These are phyloP conservation scores for Mnemiopsis leidyi DNA, from an alignment of 37 sponge, comb jelly and placozoan species.

Conservation along the genomic window DNA sequence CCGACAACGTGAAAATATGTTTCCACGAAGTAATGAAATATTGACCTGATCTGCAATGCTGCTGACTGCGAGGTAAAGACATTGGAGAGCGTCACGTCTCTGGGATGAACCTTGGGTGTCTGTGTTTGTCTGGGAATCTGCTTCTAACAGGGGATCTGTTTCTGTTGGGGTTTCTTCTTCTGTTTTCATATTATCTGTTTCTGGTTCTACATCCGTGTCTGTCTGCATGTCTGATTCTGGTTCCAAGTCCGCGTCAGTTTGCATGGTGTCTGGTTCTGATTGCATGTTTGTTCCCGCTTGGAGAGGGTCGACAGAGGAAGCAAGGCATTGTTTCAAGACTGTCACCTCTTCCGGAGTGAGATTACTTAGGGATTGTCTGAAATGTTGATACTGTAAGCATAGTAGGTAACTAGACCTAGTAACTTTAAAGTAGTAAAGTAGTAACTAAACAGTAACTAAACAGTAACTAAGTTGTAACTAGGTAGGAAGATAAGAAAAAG, in stretches of 20 bases:
- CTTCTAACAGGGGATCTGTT: not conserved
- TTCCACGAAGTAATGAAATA: too few relatives aligned
- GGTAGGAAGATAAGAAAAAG: too few relatives aligned
- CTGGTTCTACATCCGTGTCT: not conserved
- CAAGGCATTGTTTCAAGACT: constrained; percentile 2
- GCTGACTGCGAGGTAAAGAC: constrained; percentile 9
- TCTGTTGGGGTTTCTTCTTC: not conserved
- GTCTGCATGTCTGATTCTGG: not conserved
- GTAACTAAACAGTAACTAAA: too few relatives aligned
- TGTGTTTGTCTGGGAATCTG: not conserved
- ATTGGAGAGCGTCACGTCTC: not conserved
- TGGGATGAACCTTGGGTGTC: not conserved
- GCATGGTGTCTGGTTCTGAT: not conserved
- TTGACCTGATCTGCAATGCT: constrained; percentile 59
- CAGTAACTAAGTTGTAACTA: too few relatives aligned
- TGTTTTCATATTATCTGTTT: not conserved
- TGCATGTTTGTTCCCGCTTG: not conserved
- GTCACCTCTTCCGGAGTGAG: not conserved
- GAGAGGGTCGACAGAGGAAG: constrained; percentile 21
- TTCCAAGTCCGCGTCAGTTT: not conserved
- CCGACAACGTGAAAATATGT: too few relatives aligned
- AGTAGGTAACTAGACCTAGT: too few relatives aligned
- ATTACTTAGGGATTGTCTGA: constrained; percentile 17
- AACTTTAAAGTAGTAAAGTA: too few relatives aligned
- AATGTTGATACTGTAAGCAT: not conserved